Conservation (phyloP, 1,140 invertebrate species). For the Medauroidea extradentata region DNA sequence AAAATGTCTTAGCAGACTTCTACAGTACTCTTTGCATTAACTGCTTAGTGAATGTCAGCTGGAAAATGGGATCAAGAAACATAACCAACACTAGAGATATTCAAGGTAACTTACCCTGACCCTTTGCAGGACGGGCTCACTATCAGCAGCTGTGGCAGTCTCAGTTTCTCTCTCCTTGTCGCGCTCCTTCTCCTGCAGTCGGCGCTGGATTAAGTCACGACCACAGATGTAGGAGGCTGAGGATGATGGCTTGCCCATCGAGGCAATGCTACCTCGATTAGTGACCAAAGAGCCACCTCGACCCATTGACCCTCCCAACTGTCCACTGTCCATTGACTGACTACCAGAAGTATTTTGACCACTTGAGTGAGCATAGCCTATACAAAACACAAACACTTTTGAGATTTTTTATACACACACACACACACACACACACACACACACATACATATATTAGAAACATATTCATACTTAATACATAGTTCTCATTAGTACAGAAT, state of each 20-base stretch:
- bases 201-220: background rate
- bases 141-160: conserved; percentile 4
- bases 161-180: conserved; percentile 8
- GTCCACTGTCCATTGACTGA: conserved; percentile 50
- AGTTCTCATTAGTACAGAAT: too few species aligned
- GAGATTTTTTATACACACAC: too few species aligned
- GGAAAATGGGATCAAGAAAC: too few species aligned
- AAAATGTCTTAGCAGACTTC: too few species aligned
- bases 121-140: conserved; percentile 25
- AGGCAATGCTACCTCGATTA: conserved; percentile 72
- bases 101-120: conserved; percentile 22
- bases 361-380: conserved; percentile 19
- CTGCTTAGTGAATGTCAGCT: too few species aligned
- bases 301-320: conserved; percentile 45
- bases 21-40: too few species aligned
- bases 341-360: conserved; percentile 52
- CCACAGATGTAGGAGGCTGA: conserved; percentile 53
- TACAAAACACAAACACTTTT: background rate
- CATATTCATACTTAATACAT: too few species aligned
- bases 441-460: too few species aligned
- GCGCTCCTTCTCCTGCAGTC: conserved; percentile 3
- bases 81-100: too few species aligned
- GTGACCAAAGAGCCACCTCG: conserved; percentile 50
- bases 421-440: too few species aligned
- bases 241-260: conserved; percentile 75